These are phyloP conservation scores for Alouatta palliata DNA, from an alignment of 2,113 vertebrate genomes.

Conservation along the genomic window DNA sequence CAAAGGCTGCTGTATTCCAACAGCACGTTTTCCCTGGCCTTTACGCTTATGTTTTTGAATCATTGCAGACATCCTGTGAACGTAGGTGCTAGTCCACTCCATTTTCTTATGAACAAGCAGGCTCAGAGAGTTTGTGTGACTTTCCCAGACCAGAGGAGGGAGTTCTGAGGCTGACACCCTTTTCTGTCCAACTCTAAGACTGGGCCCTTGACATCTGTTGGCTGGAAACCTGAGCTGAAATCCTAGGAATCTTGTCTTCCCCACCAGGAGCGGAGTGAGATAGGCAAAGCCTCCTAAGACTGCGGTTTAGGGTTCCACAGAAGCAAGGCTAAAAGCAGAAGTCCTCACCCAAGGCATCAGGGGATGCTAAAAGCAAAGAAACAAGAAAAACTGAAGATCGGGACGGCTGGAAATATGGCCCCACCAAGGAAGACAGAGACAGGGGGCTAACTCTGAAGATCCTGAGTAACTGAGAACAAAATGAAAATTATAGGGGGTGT, in stretches of 20 bases:
- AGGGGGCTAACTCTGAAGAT: too few relatives aligned
- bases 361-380: background rate
- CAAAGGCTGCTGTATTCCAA: accelerated
- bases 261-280: background rate
- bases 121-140: background rate
- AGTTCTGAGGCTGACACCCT: background rate
- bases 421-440: background rate
- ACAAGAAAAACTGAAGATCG: background rate
- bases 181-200: background rate
- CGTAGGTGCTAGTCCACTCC: accelerated
- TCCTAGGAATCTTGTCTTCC: background rate
- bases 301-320: background rate
- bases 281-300: accelerated
- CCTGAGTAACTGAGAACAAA: too few relatives aligned
- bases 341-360: background rate
- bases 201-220: too few relatives aligned
- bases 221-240: background rate
- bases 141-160: background rate
- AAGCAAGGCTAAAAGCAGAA: background rate
- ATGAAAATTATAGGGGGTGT: background rate
- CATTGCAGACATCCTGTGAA: background rate
- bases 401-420: too few relatives aligned
- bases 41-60: too few relatives aligned
- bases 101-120: background rate
- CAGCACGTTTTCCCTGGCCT: accelerated